These are phyloP conservation scores for Rhinogobio ventralis DNA, from an alignment of 2,797 vertebrate genomes.

Conservation along the genomic window DNA sequence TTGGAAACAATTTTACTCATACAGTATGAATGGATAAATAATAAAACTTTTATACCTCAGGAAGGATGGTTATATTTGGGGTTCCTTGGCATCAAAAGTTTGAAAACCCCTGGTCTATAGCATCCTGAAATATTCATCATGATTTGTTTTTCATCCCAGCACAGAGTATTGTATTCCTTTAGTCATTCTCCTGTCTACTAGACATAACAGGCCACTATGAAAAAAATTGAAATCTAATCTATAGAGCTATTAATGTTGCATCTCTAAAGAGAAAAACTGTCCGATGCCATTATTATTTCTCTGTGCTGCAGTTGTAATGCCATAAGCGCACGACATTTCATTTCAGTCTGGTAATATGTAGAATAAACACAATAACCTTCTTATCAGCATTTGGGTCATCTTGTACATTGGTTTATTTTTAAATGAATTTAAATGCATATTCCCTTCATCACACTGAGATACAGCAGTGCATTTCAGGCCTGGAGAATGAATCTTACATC, in stretches of 20 bases:
- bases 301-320: constrained; percentile 1
- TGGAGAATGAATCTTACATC: constrained; percentile 45
- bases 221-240: constrained; percentile 52
- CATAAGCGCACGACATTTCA: neutral
- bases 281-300: constrained; percentile 37
- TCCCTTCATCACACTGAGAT: constrained; percentile 42
- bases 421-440: constrained; percentile 51
- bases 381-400: constrained; percentile 35
- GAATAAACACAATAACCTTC: constrained; percentile 37
- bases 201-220: constrained; percentile 30
- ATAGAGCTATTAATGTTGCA: constrained; percentile 38
- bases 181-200: constrained; percentile 28
- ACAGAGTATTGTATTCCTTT: constrained; percentile 19
- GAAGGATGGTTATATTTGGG: neutral
- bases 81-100: neutral
- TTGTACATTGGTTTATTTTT: constrained; percentile 38
- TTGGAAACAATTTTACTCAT: neutral
- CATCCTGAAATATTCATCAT: constrained; percentile 29
- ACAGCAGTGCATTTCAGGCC: constrained; percentile 53
- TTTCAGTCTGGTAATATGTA: constrained; percentile 28
- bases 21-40: neutral
- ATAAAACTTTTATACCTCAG: neutral
- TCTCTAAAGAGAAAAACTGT: constrained; percentile 33
- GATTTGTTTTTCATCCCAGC: neutral
- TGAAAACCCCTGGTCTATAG: neutral